Percentiles rank a stretch among this genome's conserved stretches.
Conservation (phyloP, 2,888 invertebrate species). For the Heliothis peltigera region DNA sequence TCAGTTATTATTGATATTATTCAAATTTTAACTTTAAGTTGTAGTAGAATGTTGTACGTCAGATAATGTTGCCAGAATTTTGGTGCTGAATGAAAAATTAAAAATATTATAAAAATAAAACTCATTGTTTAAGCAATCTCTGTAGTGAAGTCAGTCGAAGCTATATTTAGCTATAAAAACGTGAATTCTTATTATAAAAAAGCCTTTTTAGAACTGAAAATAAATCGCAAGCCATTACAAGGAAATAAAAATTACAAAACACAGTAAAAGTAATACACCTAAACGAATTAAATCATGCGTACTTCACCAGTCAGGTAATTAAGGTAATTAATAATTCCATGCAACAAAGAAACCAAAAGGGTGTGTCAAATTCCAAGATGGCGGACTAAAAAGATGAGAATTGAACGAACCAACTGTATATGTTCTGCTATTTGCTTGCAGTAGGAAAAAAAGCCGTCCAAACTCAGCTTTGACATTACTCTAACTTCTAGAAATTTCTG, state of each 20-base stretch:
- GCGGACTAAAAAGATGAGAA: constrained; percentile 58
- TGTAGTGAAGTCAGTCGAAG: too few species aligned
- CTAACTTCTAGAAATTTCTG: constrained; percentile 83
- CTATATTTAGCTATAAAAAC: too few species aligned
- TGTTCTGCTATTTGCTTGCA: constrained; percentile 90
- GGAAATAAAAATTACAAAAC: neutral
- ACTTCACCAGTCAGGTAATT: neutral
- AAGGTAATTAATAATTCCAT: constrained; percentile 30
- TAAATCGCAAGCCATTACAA: too few species aligned
- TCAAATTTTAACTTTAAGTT: too few species aligned
- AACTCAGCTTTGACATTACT: constrained; percentile 87
- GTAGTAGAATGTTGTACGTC: too few species aligned
- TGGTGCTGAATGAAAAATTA: too few species aligned
- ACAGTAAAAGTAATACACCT: neutral
- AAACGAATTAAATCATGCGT: constrained; percentile 19
- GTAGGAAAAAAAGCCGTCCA: constrained; percentile 90
- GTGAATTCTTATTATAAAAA: too few species aligned
- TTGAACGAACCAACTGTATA: constrained; percentile 89
- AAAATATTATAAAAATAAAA: too few species aligned
- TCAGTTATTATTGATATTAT: too few species aligned
- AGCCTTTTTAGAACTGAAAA: too few species aligned
- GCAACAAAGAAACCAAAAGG: constrained; percentile 42
- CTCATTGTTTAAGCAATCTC: too few species aligned
- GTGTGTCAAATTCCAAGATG: constrained; percentile 61
- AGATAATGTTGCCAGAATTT: too few species aligned